A percentile compares a stretch with the other conserved stretches of the same genome.
Evolutionary conservation across 2,888 invertebrate genomes (phyloP).

Genomic region (Crematogaster levior): DNA sequence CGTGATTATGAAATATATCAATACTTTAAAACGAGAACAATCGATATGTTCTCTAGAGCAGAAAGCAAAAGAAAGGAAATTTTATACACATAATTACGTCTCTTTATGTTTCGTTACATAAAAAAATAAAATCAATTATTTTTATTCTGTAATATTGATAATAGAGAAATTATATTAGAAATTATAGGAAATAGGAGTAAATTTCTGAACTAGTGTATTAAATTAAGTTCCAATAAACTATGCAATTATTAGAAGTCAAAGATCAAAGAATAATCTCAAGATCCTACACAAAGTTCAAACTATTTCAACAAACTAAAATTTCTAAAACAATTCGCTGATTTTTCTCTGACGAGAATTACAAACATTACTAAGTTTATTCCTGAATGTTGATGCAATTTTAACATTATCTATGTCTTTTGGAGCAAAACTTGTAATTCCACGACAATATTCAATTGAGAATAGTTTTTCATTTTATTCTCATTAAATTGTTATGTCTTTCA

Average conservation of each 20-base stretch:
- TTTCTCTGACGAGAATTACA: background rate
- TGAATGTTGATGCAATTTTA: background rate
- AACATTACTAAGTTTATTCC: background rate
- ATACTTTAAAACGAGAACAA: conserved; percentile 11
- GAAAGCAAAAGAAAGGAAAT: conserved; percentile 4
- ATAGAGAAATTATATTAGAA: background rate
- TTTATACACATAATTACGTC: background rate
- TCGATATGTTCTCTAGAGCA: background rate
- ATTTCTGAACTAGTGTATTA: background rate
- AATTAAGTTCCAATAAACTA: background rate
- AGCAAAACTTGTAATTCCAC: background rate
- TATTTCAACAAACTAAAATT: conserved; percentile 9
- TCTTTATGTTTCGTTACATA: background rate
- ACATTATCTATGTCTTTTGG: background rate
- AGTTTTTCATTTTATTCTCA: background rate
- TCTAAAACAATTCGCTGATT: background rate
- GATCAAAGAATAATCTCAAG: conserved; percentile 13
- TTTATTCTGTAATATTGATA: background rate
- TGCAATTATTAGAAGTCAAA: background rate
- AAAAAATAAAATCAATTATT: background rate
- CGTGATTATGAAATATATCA: conserved; percentile 22
- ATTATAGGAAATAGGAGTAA: background rate
- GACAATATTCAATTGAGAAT: background rate
- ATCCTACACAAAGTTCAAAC: conserved; percentile 10
- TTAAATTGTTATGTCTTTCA: background rate